Evolutionary conservation across 2,113 vertebrate genomes (phyloP).

Genomic region (Bufo gargarizans): DNA sequence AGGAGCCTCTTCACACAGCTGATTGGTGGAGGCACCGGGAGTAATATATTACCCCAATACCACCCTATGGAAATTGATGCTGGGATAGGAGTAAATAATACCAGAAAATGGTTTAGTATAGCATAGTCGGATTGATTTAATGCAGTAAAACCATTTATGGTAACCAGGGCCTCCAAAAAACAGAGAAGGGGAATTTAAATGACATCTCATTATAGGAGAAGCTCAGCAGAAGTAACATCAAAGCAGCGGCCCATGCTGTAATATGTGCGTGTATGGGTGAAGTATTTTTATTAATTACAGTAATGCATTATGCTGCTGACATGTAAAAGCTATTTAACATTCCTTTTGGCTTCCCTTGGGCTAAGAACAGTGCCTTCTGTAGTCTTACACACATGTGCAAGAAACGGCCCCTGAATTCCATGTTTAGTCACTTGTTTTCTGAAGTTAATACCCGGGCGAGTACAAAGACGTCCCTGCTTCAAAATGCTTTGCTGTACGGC

Average conservation of each 20-base stretch:
- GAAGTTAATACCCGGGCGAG: neutral
- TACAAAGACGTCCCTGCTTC: neutral
- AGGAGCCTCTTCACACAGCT: too few species aligned
- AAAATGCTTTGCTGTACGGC: neutral
- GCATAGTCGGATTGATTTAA: neutral
- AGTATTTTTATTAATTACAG: slow-evolving; percentile 52
- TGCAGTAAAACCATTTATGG: neutral
- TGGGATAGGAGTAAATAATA: neutral
- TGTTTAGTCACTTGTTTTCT: neutral
- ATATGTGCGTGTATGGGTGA: slow-evolving; percentile 40
- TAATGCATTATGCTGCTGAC: slow-evolving; percentile 47
- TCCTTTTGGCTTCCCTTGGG: slow-evolving; percentile 41
- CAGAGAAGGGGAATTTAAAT: neutral
- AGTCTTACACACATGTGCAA: slow-evolving; percentile 11
- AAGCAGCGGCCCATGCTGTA: neutral
- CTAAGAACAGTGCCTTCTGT: slow-evolving; percentile 31
- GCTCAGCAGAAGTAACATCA: neutral
- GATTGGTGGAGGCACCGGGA: too few species aligned
- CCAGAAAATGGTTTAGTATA: neutral
- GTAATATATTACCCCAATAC: too few species aligned
- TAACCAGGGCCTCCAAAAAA: neutral
- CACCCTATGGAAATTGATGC: neutral
- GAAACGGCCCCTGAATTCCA: neutral
- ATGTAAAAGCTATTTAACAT: slow-evolving; percentile 49
- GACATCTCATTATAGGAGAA: neutral